phyloP scores from a whole-genome alignment of 2,797 vertebrate genomes.

The Alauda arvensis region DNA sequence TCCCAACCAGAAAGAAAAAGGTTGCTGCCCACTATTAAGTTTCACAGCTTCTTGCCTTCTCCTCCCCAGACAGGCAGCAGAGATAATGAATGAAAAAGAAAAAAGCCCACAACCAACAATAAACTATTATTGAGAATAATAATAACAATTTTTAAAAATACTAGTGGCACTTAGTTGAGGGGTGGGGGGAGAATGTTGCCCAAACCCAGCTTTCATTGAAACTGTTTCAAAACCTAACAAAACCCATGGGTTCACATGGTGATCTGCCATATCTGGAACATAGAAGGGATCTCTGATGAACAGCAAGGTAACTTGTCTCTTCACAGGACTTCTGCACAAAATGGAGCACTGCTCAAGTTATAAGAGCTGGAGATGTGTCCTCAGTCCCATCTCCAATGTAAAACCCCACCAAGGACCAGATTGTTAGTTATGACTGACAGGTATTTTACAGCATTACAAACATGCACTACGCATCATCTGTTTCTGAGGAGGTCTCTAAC shows the following conservation, averaged over 20 bases:
- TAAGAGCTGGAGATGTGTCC: not conserved
- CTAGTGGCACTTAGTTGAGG: not conserved
- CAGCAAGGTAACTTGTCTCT: not conserved
- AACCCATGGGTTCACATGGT: not conserved
- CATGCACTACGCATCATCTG: not conserved
- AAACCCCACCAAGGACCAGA: not conserved
- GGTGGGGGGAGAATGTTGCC: accelerated
- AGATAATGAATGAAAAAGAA: not conserved
- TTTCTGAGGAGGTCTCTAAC: constrained; percentile 4
- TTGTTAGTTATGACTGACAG: not conserved
- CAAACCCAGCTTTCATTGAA: not conserved
- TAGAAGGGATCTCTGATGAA: not conserved
- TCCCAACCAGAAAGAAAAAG: not conserved
- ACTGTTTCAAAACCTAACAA: not conserved
- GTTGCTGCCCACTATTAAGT: not conserved
- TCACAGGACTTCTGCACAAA: not conserved
- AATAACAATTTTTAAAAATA: not conserved
- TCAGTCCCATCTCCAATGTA: not conserved
- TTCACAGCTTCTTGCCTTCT: not conserved
- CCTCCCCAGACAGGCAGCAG: not conserved
- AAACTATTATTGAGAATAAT: not conserved
- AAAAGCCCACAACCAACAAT: not conserved
- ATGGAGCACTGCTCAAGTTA: not conserved
- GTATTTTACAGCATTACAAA: not conserved
- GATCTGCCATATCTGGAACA: not conserved